Evolutionary conservation across 2,797 vertebrate species (phyloP), one percentile per base, ranked within the genome.

Genomic region (Megaceryle alcyon): DNA sequence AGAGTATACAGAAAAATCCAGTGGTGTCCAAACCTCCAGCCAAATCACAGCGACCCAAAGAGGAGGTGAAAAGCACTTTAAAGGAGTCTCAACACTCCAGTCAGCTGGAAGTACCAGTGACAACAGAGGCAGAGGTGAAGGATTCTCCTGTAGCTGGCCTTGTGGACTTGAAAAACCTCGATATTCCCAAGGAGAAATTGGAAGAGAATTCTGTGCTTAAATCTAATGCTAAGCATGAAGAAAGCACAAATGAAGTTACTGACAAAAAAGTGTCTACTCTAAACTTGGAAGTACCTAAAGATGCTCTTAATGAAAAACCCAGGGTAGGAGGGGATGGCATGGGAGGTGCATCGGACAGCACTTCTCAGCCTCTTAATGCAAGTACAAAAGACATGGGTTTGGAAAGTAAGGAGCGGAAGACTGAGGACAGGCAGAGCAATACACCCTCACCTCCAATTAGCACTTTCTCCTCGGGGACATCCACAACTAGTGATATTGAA

Each of bases 401-500:
- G 77, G 99, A 99, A 65, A 97, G 98, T 10, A 99, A 99, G 98
- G 99, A 99, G 75, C 97, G 98, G 76, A 99, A 99, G 96, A 93
- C 94, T 7, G 99, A 99, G 97, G 99, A 99, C 97, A 98, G 99
- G 89, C 99, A 99, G 96, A 99, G 97, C 94, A 98, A 99, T 79
- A 99, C 99, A 2, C 99, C 99, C 0, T 99, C 99, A 14, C 99
- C 99, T 94, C 99, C 99, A 15, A 97, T 99, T 73, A 99, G 99
- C 82, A 99, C 99, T 84, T 99, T 99, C 96, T 99, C 99, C 31
- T 99, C 99, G 0, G 99, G 99, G 89, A 99, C 99, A 21, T 99
- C 99, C 46, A 99, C 99, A 49, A 99, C 99, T 26, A 99, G 99
- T 89, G 99, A 99, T 73, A 99, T 99, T 88, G 99, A 99, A 97